Percentiles rank a stretch among this genome's conserved stretches.
Evolutionary conservation across 2,797 vertebrate genomes (phyloP).

Genomic region (Synaphobranchus kaupii): DNA sequence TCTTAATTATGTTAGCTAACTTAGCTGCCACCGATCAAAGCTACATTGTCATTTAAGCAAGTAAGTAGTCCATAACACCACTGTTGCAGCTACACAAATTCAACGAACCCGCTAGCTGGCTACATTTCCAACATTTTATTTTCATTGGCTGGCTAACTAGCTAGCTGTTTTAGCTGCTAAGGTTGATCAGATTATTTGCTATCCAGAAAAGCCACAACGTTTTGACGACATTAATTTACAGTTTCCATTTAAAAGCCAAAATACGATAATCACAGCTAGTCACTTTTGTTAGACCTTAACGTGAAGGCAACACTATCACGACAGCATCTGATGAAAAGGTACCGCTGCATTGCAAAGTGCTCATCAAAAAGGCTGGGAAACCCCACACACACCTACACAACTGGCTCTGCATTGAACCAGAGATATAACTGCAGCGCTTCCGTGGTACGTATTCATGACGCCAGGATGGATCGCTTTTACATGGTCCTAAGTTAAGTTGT

Average conservation of each 20-base stretch:
- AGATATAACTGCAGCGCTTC: constrained; percentile 26
- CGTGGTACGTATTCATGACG: constrained; percentile 13
- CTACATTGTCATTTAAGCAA: background rate
- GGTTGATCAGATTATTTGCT: background rate
- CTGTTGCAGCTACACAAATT: background rate
- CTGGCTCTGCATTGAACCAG: background rate
- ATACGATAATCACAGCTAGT: background rate
- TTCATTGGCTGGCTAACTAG: background rate
- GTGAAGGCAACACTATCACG: background rate
- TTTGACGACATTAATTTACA: background rate
- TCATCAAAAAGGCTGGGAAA: background rate
- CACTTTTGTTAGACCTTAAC: background rate
- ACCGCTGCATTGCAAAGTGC: background rate
- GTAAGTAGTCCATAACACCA: background rate
- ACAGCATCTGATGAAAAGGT: background rate
- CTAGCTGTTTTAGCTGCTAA: background rate
- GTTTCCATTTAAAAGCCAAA: background rate
- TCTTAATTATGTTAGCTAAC: background rate
- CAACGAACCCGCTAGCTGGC: background rate
- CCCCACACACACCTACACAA: constrained; percentile 7
- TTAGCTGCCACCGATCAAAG: background rate
- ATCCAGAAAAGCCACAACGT: background rate
- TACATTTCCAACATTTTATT: background rate
- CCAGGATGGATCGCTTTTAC: background rate
- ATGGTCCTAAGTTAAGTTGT: constrained; percentile 18